Evolutionary conservation across 2,797 vertebrate genomes (phyloP).

Genomic region (Hyperoplus immaculatus): DNA sequence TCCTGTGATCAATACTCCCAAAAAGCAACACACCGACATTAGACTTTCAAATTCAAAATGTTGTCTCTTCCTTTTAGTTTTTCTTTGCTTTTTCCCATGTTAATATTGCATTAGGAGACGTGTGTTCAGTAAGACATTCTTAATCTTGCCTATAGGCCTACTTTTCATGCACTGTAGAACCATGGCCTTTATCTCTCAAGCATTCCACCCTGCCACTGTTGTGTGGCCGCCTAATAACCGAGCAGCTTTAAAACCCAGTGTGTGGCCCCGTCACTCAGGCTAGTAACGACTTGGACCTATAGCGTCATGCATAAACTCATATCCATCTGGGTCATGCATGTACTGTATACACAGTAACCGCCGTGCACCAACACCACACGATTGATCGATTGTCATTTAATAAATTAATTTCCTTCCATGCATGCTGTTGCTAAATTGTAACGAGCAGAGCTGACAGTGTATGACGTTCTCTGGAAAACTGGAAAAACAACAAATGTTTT

Average conservation of each 20-base stretch:
- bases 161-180: slow-evolving; percentile 28
- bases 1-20: slow-evolving; percentile 56
- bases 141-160: slow-evolving; percentile 13
- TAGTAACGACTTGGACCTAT: slow-evolving; percentile 39
- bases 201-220: slow-evolving; percentile 66
- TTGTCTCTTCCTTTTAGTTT: not conserved
- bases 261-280: slow-evolving; percentile 64
- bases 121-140: not conserved
- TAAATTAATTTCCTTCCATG: slow-evolving; percentile 10
- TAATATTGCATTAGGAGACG: slow-evolving; percentile 2
- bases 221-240: slow-evolving; percentile 69
- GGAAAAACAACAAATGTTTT: slow-evolving; percentile 34
- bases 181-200: slow-evolving; percentile 40
- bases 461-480: slow-evolving; percentile 22
- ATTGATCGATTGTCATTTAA: slow-evolving; percentile 36
- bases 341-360: not conserved
- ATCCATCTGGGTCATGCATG: slow-evolving; percentile 1
- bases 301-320: slow-evolving; percentile 25
- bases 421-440: slow-evolving; percentile 27
- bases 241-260: slow-evolving; percentile 52
- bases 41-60: slow-evolving; percentile 42
- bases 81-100: not conserved
- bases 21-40: slow-evolving; percentile 27
- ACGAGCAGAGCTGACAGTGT: slow-evolving; percentile 17
- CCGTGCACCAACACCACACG: not conserved